Conservation (phyloP, 2,113 vertebrate genomes). For the Cromileptes altivelis region DNA sequence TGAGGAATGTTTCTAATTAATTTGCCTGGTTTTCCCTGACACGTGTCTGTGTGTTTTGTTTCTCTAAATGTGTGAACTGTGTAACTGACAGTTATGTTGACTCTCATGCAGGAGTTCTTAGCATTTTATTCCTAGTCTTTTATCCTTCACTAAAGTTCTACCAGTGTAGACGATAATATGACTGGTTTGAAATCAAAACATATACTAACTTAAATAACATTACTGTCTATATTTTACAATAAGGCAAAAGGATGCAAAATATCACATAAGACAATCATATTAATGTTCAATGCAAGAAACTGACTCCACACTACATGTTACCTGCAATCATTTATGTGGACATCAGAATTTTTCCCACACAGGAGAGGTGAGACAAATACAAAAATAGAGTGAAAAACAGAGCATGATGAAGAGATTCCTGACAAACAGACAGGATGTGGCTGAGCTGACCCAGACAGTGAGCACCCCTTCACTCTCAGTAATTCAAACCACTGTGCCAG, state of each 20-base stretch:
- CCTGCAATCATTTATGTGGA: no score
- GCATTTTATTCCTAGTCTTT: no score
- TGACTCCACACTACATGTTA: no score
- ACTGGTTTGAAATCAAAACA: not conserved
- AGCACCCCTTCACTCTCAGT: not conserved
- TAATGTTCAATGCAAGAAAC: not conserved
- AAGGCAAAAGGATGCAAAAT: not conserved
- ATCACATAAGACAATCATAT: not conserved
- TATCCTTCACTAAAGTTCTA: no score
- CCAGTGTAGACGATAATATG: not conserved
- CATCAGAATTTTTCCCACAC: no score
- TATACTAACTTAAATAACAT: not conserved
- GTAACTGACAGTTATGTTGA: no score
- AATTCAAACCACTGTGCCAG: constrained; percentile 3
- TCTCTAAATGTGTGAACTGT: no score
- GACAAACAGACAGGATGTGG: constrained; percentile 56
- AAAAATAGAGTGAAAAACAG: not conserved
- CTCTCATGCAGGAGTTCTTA: no score
- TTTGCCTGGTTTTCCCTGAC: no score
- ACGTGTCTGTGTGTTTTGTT: no score
- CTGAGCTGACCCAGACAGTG: constrained; percentile 7
- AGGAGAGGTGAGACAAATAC: not conserved
- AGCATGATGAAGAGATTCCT: constrained; percentile 27
- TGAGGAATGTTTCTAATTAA: no score
- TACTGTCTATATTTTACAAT: not conserved